A percentile compares a stretch with the other conserved stretches of the same genome.
Evolutionary conservation across 1,140 invertebrate genomes (phyloP).

Genomic region (Frieseomelitta varia): DNA sequence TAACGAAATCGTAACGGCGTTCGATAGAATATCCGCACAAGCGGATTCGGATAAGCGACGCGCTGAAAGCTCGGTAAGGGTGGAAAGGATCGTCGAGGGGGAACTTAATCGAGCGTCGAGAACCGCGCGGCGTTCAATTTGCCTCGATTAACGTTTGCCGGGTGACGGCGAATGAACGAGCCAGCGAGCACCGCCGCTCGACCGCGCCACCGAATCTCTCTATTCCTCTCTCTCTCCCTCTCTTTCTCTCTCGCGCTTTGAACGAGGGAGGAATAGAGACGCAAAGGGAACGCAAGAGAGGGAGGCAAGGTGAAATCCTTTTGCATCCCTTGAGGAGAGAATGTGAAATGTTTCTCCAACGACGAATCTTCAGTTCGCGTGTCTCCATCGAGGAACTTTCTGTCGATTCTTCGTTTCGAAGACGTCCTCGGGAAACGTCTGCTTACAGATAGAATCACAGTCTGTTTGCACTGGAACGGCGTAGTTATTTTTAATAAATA

Average conservation of each 20-base stretch:
- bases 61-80: constrained; percentile 38
- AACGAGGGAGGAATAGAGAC: neutral
- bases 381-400: no score
- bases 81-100: constrained; percentile 48
- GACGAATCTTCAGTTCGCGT: neutral
- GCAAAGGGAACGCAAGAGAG: neutral
- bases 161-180: constrained; percentile 37
- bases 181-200: neutral
- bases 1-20: no score
- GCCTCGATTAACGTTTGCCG: constrained; percentile 67
- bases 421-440: no score
- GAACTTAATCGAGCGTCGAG: constrained; percentile 64
- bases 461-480: no score
- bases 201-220: neutral
- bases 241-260: no score
- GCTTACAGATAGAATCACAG: no score
- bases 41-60: constrained; percentile 30
- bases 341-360: neutral
- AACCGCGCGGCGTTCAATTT: constrained; percentile 66
- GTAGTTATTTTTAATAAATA: no score
- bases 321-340: constrained; percentile 6
- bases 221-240: neutral
- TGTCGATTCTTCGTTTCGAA: no score
- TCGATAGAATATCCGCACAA: no score
- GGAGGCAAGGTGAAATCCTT: constrained; percentile 12